Evolutionary conservation across 2,888 invertebrate species (phyloP).

Genomic region (Nowickia ferox): DNA sequence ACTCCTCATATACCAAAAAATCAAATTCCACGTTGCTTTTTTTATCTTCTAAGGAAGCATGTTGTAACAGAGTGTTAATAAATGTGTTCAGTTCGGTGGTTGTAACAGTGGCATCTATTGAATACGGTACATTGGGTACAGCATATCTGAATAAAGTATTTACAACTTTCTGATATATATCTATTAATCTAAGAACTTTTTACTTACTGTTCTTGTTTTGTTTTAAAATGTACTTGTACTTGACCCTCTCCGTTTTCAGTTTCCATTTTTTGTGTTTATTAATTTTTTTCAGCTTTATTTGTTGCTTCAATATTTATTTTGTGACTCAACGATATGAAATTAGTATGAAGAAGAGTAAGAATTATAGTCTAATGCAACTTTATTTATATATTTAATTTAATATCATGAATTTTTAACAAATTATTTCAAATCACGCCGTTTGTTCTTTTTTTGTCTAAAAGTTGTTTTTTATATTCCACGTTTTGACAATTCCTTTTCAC

Average conservation of each 20-base stretch:
- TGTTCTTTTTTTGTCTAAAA: background rate
- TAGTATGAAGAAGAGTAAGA: background rate
- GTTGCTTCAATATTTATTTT: background rate
- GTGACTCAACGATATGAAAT: background rate
- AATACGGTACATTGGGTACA: slow-evolving; percentile 92
- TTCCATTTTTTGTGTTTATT: slow-evolving; percentile 77
- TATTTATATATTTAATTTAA: slow-evolving; percentile 38
- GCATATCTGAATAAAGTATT: slow-evolving; percentile 87
- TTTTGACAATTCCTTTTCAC: slow-evolving; percentile 64
- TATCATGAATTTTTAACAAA: slow-evolving; percentile 18
- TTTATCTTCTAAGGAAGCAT: slow-evolving; percentile 62
- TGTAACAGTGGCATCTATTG: slow-evolving; percentile 90
- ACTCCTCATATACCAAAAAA: slow-evolving; percentile 93
- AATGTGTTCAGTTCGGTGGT: slow-evolving; percentile 89
- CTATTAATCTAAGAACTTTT: background rate
- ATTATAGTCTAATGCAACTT: background rate
- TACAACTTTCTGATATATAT: background rate
- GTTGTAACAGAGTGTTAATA: slow-evolving; percentile 88
- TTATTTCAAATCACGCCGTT: slow-evolving; percentile 43
- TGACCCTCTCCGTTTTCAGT: slow-evolving; percentile 85
- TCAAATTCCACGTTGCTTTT: slow-evolving; percentile 88
- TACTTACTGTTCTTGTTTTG: slow-evolving; percentile 91
- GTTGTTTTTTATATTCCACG: slow-evolving; percentile 54
- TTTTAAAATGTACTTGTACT: slow-evolving; percentile 90
- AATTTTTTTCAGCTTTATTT: slow-evolving; percentile 30